phyloP scores from a whole-genome alignment of 2,797 vertebrate genomes.

The Arremon aurantiirostris region DNA sequence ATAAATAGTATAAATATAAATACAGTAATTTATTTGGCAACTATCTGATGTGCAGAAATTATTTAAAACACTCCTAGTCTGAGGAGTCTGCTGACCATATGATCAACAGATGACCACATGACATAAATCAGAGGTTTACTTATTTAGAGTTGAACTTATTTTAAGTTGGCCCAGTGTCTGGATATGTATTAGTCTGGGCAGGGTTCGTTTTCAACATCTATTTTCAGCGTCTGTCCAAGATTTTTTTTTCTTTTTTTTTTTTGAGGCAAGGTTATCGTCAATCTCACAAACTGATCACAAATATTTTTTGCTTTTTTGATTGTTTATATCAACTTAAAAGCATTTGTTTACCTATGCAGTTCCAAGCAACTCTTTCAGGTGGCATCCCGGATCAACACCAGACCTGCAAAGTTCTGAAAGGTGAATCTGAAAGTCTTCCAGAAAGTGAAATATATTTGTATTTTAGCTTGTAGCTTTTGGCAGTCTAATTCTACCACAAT shows the following conservation, averaged over 20 bases:
- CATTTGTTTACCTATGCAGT: not conserved
- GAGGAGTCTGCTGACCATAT: not conserved
- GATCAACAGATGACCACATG: conserved; percentile 31
- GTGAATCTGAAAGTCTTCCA: not conserved
- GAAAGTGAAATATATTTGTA: not conserved
- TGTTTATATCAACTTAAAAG: not conserved
- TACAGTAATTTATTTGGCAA: conserved; percentile 1
- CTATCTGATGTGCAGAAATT: not conserved
- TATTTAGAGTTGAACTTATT: conserved; percentile 14
- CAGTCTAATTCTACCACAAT: not conserved
- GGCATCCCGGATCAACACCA: not conserved
- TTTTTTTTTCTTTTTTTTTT: not conserved
- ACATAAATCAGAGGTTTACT: conserved; percentile 20
- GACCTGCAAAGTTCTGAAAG: not conserved
- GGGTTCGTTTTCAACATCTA: not conserved
- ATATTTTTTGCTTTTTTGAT: not conserved
- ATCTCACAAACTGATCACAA: not conserved
- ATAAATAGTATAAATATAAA: not conserved
- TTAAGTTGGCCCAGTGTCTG: conserved; percentile 12
- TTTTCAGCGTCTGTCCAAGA: not conserved
- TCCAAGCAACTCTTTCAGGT: not conserved
- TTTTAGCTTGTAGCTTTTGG: not conserved
- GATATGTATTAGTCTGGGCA: not conserved
- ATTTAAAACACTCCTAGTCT: not conserved
- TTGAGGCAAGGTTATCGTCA: not conserved